Percentiles rank a stretch among this genome's conserved stretches.
These are phyloP conservation scores for Noturus placidus DNA, from an alignment of 2,113 vertebrate species.

Conservation along the genomic window DNA sequence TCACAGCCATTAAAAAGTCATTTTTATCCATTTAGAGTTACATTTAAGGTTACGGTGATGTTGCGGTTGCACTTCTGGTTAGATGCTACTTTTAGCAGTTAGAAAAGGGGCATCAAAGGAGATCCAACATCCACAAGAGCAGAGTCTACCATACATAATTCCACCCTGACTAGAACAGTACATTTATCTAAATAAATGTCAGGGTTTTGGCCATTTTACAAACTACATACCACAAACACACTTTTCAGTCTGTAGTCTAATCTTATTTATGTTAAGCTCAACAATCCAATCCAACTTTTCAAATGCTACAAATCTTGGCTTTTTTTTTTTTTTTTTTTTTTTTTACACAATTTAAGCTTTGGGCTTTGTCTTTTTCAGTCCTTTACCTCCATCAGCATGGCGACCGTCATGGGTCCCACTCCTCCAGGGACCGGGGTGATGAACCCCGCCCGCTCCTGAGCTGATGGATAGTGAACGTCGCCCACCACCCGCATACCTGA, in stretches of 20 bases:
- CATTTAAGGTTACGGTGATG: too few species aligned
- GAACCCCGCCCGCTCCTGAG: slow-evolving; percentile 82
- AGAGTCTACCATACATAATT: too few species aligned
- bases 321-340: neutral
- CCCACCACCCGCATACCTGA: slow-evolving; percentile 86
- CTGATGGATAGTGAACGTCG: slow-evolving; percentile 85
- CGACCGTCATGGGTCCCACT: slow-evolving; percentile 96
- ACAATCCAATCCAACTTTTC: neutral
- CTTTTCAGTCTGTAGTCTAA: neutral
- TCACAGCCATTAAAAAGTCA: neutral
- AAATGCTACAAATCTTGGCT: neutral
- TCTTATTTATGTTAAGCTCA: neutral
- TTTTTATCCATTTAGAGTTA: neutral
- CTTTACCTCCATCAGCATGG: slow-evolving; percentile 95
- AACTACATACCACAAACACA: neutral
- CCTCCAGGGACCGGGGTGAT: slow-evolving; percentile 96
- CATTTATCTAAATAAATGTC: too few species aligned
- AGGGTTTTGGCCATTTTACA: too few species aligned
- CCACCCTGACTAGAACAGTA: too few species aligned
- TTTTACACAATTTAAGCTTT: neutral
- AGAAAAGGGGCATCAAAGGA: neutral
- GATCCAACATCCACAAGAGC: neutral
- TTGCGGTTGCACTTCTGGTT: neutral
- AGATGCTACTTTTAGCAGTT: neutral
- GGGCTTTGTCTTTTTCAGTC: too few species aligned